Evolutionary conservation across 1,140 invertebrate species (phyloP).

Genomic region (Gonioctena quinquepunctata): DNA sequence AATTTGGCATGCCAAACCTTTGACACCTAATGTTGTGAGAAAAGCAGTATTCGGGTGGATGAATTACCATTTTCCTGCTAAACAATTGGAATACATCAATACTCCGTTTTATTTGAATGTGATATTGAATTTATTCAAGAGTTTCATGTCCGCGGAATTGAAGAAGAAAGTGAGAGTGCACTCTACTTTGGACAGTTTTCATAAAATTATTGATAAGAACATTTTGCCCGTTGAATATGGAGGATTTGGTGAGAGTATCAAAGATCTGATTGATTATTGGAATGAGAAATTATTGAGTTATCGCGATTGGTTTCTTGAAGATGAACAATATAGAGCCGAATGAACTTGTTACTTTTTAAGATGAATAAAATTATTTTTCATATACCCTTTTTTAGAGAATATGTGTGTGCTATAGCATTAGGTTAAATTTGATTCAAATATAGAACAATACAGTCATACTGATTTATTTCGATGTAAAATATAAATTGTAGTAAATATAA

Average conservation of each 20-base stretch:
- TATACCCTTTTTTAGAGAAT: too few species aligned
- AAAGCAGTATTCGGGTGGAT: slow-evolving; percentile 68
- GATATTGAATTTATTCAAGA: slow-evolving; percentile 69
- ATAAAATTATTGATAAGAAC: slow-evolving; percentile 56
- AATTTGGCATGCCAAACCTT: slow-evolving; percentile 64
- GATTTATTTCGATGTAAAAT: too few species aligned
- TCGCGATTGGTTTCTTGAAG: slow-evolving; percentile 61
- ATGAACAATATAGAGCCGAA: slow-evolving; percentile 62
- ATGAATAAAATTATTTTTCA: too few species aligned
- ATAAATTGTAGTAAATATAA: too few species aligned
- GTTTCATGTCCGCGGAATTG: slow-evolving; percentile 71
- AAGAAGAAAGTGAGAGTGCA: slow-evolving; percentile 62
- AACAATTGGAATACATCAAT: slow-evolving; percentile 73
- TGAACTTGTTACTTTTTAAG: too few species aligned
- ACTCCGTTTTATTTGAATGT: slow-evolving; percentile 69
- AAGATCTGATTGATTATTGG: slow-evolving; percentile 63
- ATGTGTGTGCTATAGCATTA: too few species aligned
- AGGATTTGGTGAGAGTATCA: slow-evolving; percentile 59
- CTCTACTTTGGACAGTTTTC: slow-evolving; percentile 52
- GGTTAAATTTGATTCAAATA: too few species aligned
- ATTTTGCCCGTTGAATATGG: slow-evolving; percentile 65
- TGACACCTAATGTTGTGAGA: slow-evolving; percentile 63
- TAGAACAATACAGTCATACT: too few species aligned
- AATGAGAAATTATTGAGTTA: slow-evolving; percentile 58
- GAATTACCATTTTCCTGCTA: slow-evolving; percentile 71